A percentile compares a stretch with the other conserved stretches of the same genome.
Evolutionary conservation across 2,797 vertebrate genomes (phyloP).

Genomic region (Nasua narica): DNA sequence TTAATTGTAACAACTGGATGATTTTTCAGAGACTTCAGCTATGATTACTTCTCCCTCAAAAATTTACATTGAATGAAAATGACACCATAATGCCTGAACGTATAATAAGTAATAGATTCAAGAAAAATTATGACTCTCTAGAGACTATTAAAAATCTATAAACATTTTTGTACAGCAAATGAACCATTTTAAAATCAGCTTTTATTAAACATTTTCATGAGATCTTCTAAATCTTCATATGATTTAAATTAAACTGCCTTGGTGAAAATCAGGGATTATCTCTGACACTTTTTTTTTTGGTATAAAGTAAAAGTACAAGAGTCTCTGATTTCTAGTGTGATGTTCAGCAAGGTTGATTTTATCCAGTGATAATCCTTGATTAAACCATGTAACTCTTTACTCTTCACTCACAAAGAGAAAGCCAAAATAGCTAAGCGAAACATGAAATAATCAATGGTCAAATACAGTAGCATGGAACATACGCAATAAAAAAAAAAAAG

Average conservation of each 20-base stretch:
- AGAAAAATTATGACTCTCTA: conserved; percentile 41
- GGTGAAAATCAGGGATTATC: background rate
- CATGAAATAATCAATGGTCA: background rate
- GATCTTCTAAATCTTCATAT: background rate
- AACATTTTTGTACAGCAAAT: conserved; percentile 55
- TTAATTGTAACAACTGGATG: conserved; percentile 64
- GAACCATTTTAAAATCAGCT: conserved; percentile 54
- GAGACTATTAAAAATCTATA: conserved; percentile 51
- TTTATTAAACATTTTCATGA: conserved; percentile 69
- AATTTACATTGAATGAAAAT: conserved; percentile 67
- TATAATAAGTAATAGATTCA: conserved; percentile 27
- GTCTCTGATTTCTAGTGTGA: conserved; percentile 54
- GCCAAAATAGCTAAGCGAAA: conserved; percentile 43
- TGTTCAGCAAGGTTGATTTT: conserved; percentile 15
- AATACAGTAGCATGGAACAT: background rate
- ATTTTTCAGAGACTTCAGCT: conserved; percentile 67
- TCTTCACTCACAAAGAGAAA: background rate
- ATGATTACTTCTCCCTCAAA: conserved; percentile 57
- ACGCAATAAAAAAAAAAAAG: background rate
- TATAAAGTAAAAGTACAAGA: background rate
- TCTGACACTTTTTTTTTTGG: conserved; percentile 25
- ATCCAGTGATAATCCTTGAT: conserved; percentile 26
- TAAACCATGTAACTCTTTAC: background rate
- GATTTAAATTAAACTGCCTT: conserved; percentile 61
- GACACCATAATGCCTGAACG: conserved; percentile 40